A percentile compares a stretch with the other conserved stretches of the same genome.
Evolutionary conservation across 2,113 vertebrate genomes (phyloP).

Genomic region (Phalacrocorax pelagicus): DNA sequence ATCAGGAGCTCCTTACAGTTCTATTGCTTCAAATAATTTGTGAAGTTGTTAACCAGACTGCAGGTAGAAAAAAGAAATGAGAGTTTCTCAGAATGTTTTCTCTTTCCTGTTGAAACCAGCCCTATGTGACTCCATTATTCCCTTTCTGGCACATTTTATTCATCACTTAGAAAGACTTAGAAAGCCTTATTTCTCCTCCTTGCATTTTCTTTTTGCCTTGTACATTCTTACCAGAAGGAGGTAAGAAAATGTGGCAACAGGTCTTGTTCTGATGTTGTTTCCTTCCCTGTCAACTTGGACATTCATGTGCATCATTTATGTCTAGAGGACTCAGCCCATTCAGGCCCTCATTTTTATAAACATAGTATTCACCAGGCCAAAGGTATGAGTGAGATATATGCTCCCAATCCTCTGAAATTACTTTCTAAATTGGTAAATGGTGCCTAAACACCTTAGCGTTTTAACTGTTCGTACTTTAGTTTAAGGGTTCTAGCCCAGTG

Average conservation of each 20-base stretch:
- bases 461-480: background rate
- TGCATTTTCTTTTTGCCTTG: background rate
- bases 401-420: background rate
- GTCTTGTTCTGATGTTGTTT: background rate
- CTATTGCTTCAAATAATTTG: background rate
- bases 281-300: background rate
- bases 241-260: background rate
- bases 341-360: background rate
- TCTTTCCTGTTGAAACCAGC: background rate
- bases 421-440: background rate
- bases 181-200: background rate
- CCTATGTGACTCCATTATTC: background rate
- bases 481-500: background rate
- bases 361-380: background rate
- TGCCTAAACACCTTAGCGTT: background rate
- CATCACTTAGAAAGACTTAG: background rate
- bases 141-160: background rate
- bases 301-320: accelerated
- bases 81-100: background rate
- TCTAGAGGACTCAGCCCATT: background rate
- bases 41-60: background rate
- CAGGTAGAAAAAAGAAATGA: background rate
- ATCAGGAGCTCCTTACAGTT: background rate
- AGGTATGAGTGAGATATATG: background rate
- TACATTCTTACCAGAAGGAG: background rate